phyloP scores from a whole-genome alignment of 2,113 vertebrate genomes.

The Scolopax mira region DNA sequence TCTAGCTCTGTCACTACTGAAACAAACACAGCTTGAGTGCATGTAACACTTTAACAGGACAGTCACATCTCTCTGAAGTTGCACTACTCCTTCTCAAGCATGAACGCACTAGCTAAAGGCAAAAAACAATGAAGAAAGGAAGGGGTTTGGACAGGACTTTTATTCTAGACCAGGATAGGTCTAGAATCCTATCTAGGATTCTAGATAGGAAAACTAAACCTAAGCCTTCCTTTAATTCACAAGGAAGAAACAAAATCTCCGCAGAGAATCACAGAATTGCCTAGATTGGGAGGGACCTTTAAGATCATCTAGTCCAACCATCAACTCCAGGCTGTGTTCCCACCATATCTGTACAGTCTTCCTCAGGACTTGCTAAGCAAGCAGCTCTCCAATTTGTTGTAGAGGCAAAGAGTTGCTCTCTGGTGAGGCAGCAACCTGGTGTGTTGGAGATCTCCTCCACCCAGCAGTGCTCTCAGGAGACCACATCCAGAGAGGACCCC shows the following conservation, averaged over 20 bases:
- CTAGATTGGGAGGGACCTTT: no score
- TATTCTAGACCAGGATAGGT: background rate
- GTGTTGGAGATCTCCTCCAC: fast-evolving
- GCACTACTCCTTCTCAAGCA: background rate
- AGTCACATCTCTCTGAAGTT: background rate
- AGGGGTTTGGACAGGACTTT: background rate
- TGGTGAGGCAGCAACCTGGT: background rate
- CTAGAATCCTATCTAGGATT: no score
- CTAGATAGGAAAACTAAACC: background rate
- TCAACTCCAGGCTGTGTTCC: background rate
- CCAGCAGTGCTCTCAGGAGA: background rate
- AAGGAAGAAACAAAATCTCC: no score
- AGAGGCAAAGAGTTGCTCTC: background rate
- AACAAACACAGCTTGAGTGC: background rate
- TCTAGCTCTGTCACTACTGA: background rate
- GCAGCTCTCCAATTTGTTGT: background rate
- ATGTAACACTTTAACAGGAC: background rate
- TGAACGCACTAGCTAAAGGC: background rate
- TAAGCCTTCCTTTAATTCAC: background rate
- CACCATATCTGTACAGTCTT: background rate
- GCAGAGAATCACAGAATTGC: no score
- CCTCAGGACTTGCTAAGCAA: background rate
- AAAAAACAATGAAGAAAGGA: background rate
- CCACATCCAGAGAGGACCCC: no score
- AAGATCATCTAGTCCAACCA: no score